Conservation (phyloP, 37 sponge, comb jelly and placozoan species). For the Oopsacas minuta region DNA sequence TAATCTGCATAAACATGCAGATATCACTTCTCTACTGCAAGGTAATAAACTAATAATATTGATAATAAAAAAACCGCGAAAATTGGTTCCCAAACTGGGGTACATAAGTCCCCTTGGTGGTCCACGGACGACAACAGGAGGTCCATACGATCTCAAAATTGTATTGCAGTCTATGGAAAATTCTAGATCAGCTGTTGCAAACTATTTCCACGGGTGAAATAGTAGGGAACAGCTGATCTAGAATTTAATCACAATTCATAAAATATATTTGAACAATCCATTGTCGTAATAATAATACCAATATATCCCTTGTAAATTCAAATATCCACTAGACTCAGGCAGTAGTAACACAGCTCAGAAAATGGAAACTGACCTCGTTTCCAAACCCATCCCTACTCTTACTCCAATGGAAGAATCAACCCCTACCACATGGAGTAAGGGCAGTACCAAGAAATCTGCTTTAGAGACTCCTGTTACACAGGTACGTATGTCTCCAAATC, state of each 20-base stretch:
- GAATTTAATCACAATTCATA: no score
- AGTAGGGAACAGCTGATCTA: no score
- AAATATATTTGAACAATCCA: no score
- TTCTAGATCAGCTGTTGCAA: no score
- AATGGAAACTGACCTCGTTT: conserved; percentile 15
- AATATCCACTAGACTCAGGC: neutral
- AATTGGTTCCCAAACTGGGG: no score
- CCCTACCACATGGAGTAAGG: neutral
- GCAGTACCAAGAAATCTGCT: neutral
- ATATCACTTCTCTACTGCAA: conserved; percentile 1
- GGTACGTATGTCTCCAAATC: neutral
- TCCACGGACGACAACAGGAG: no score
- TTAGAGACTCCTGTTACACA: neutral
- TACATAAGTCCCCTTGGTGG: no score
- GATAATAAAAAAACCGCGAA: no score
- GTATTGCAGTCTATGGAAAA: no score
- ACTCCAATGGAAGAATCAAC: conserved; percentile 9
- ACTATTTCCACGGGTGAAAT: no score
- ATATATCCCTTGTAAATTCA: neutral
- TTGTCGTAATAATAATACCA: no score
- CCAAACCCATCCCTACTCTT: neutral
- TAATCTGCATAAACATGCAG: neutral
- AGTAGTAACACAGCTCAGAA: neutral
- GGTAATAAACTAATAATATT: neutral
- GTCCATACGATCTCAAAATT: no score